Base-by-base conservation (phyloP, 2,113 vertebrate genomes). In the Chauna torquata region DNA sequence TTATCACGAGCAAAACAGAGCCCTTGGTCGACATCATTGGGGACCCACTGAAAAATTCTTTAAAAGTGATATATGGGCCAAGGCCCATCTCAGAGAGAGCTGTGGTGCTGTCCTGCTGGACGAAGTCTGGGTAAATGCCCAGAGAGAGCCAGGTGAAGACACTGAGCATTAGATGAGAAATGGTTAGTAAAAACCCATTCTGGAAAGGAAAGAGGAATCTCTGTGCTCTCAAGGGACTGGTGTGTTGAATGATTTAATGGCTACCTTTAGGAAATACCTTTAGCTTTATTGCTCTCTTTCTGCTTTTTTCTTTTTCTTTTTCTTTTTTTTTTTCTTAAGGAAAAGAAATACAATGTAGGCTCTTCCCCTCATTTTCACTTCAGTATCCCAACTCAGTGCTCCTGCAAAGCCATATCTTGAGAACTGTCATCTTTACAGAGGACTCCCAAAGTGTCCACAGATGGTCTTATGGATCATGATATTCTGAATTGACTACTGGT, bases 221-320 rank as follows among this genome's bases (percentile, higher is more conserved):
- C 68, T 88, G 24, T 23, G 44, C 75, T 97, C 98, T 94, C 94
- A 0, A 13, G 95, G 94, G 98, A 95, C 85, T 65, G 16, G 82
- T 5, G 92, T 96, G 98, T 58, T 97, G 97, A 98, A 98, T 98
- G 98, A 98, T 98, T 98, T 98, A 98, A 97, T 97, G 96, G 97
- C 97, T 98, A 98, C 98, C 98, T 98, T 87, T 97, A 98, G 98
- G 98, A 98, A 98, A 98, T 98, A 93, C 96, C 95, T 98, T 98
- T 92, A 97, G 96, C 97, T 98, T 98, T 98, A 98, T 97, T 97
- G 95, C 95, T 96, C n/a, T 91, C 52, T 34, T 94, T 91, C 76
- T 75, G 62, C 44, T 4, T 42, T n/a, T 96, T 91, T 69, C 36
- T 55, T 47, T 12, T 74, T 65, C 49, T 86, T 80, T 88, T 61